phyloP scores from a whole-genome alignment of 23 tunicate species.

The Botrylloides violaceus region DNA sequence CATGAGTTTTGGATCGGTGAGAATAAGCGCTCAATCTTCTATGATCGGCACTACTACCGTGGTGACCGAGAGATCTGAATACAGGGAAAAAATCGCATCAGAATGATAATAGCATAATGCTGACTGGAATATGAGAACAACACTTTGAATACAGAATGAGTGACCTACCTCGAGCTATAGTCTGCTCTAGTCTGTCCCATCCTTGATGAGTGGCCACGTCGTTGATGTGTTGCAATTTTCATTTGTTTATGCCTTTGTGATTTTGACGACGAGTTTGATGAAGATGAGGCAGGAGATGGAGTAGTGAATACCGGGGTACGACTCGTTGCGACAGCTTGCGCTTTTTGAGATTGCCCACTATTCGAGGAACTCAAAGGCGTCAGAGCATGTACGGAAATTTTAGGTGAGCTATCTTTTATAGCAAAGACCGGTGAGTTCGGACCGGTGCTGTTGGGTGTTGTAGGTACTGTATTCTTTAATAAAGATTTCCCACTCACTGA shows the following conservation, averaged over 20 bases:
- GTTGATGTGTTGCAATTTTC: slow-evolving; percentile 1
- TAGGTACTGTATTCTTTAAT: background rate
- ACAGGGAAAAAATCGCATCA: background rate
- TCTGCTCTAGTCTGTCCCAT: background rate
- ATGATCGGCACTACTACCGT: background rate
- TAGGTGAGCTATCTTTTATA: slow-evolving; percentile 4
- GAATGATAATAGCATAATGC: background rate
- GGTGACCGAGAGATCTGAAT: background rate
- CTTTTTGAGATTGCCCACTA: slow-evolving; percentile 1
- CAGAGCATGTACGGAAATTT: background rate
- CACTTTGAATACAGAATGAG: too few relatives aligned
- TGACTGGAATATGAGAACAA: too few relatives aligned
- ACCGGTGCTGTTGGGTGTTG: background rate
- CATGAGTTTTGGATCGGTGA: background rate
- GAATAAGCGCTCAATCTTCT: background rate
- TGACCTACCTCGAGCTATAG: background rate
- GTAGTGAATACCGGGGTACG: slow-evolving; percentile 18
- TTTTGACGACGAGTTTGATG: slow-evolving; percentile 21
- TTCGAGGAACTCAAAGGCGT: slow-evolving; percentile 4
- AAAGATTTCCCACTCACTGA: background rate
- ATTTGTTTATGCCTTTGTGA: background rate
- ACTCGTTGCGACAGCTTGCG: background rate
- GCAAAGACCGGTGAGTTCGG: background rate
- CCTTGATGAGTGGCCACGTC: background rate
- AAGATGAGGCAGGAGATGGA: slow-evolving; percentile 22